Evolutionary conservation across 2,888 invertebrate genomes (phyloP).

Genomic region (Yponomeuta plumbellus): DNA sequence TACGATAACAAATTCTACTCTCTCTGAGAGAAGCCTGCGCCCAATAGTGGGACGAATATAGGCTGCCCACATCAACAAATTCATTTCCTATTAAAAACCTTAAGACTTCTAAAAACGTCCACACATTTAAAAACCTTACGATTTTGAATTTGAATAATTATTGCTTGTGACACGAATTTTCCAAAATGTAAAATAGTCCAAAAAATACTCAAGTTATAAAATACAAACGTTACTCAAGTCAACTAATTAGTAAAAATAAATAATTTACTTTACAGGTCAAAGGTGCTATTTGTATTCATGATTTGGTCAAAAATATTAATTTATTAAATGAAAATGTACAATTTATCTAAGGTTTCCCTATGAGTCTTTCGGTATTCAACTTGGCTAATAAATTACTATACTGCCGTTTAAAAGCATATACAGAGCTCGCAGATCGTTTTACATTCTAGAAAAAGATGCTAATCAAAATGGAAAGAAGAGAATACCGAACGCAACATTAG

Average conservation of each 20-base stretch:
- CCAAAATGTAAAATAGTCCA: conserved; percentile 37
- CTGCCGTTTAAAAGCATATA: background rate
- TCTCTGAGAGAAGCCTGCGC: too few species aligned
- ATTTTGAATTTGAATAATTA: conserved; percentile 26
- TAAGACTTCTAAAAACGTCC: conserved; percentile 23
- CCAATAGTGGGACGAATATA: too few species aligned
- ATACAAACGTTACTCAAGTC: background rate
- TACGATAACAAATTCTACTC: conserved; percentile 45
- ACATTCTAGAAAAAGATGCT: background rate
- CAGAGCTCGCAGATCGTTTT: background rate
- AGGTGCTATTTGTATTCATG: conserved; percentile 1
- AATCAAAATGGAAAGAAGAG: background rate
- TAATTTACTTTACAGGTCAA: conserved; percentile 9
- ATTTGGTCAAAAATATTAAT: conserved; percentile 10
- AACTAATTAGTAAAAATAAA: conserved; percentile 3
- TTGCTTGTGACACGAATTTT: conserved; percentile 38
- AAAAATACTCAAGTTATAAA: conserved; percentile 26
- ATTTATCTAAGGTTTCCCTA: background rate
- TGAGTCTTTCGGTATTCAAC: background rate
- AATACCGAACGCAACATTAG: too few species aligned
- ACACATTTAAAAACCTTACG: conserved; percentile 30
- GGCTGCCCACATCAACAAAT: too few species aligned
- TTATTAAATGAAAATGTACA: background rate
- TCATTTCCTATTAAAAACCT: conserved; percentile 11
- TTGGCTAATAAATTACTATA: background rate